Percentiles rank a stretch among this genome's conserved stretches.
phyloP scores from a whole-genome alignment of 2,797 vertebrate genomes.

The Thamnophis elegans region DNA sequence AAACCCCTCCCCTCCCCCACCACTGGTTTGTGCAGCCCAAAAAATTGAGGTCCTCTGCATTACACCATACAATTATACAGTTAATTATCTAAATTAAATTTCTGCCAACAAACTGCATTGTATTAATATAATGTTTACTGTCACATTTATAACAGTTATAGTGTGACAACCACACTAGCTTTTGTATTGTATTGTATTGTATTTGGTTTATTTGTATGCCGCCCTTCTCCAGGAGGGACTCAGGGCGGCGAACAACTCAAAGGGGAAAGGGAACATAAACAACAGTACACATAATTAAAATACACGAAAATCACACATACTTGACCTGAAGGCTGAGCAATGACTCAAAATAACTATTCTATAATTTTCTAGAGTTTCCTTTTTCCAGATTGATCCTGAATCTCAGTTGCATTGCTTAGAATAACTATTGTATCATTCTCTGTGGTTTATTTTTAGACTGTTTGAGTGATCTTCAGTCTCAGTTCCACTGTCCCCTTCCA shows the following conservation, averaged over 20 bases:
- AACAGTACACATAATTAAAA: too few relatives aligned
- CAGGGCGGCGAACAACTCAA: too few relatives aligned
- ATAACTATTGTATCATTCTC: neutral
- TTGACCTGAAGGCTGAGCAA: neutral
- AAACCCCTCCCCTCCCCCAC: neutral
- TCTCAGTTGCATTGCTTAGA: neutral
- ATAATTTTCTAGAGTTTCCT: neutral
- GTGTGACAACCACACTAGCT: neutral
- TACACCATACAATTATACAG: slow-evolving; percentile 9
- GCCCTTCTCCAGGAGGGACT: too few relatives aligned
- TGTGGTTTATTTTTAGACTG: neutral
- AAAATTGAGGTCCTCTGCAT: neutral
- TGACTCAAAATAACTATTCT: neutral
- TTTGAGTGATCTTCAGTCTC: neutral
- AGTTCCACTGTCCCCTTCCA: neutral
- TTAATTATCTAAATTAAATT: slow-evolving; percentile 6
- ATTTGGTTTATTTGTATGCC: too few relatives aligned
- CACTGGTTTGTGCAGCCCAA: neutral
- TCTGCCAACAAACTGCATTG: neutral
- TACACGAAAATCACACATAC: too few relatives aligned
- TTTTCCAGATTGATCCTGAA: neutral
- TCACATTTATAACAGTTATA: neutral
- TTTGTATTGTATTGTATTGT: too few relatives aligned
- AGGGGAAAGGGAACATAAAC: too few relatives aligned
- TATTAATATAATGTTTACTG: neutral